A percentile compares a stretch with the other conserved stretches of the same genome.
phyloP scores from a whole-genome alignment of 1,140 invertebrate genomes.

The Ceratoteleas bidentatus region DNA sequence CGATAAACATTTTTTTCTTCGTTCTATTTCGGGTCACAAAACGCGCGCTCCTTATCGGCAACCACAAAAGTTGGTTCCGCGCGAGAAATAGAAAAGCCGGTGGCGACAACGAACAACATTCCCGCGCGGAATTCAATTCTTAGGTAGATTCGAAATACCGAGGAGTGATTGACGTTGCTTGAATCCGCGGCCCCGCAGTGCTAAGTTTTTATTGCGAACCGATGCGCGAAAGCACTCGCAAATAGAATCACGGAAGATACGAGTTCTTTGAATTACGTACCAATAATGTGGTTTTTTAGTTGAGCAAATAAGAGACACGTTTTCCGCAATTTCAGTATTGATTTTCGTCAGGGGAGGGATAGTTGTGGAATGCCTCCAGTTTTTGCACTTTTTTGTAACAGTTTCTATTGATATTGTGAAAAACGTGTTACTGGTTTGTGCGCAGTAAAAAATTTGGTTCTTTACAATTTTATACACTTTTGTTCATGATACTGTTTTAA shows the following conservation, averaged over 20 bases:
- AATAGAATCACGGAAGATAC: not conserved
- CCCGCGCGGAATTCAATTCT: slow-evolving; percentile 2
- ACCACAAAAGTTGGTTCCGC: not conserved
- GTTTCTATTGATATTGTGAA: not conserved
- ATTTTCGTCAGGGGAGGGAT: no score
- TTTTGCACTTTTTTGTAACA: not conserved
- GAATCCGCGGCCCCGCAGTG: slow-evolving; percentile 8
- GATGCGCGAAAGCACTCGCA: slow-evolving; percentile 19
- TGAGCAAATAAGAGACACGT: not conserved
- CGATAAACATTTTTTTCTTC: not conserved
- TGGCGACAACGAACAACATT: not conserved
- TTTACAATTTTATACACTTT: no score
- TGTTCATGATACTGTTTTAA: no score
- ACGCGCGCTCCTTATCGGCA: not conserved
- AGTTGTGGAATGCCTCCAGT: not conserved
- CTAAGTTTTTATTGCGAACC: slow-evolving; percentile 23
- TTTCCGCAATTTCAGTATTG: not conserved
- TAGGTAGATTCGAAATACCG: slow-evolving; percentile 12
- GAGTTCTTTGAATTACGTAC: slow-evolving; percentile 6
- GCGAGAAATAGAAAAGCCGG: not conserved
- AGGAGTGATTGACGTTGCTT: slow-evolving; percentile 14
- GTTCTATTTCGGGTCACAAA: slow-evolving; percentile 11
- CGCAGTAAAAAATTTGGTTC: no score
- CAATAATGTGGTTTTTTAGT: not conserved
- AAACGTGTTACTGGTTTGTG: no score